Evolutionary conservation across 2,888 invertebrate species (phyloP).

Genomic region (Morinoia aosen): DNA sequence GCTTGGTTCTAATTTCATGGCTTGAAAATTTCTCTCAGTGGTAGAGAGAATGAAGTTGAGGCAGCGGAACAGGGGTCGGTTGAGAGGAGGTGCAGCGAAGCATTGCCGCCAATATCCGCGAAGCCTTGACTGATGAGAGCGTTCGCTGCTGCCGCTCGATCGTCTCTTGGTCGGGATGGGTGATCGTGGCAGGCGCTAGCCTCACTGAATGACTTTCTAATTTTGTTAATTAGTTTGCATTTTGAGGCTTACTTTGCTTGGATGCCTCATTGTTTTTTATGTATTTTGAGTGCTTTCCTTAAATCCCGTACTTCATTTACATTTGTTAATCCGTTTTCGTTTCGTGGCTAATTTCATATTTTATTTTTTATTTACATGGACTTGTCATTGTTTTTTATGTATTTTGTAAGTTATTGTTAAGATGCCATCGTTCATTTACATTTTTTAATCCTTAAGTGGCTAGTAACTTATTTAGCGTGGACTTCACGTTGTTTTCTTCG

Average conservation of each 20-base stretch:
- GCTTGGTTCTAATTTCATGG: neutral
- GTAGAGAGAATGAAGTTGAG: neutral
- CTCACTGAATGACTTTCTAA: neutral
- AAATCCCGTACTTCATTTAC: too few species aligned
- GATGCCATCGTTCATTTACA: too few species aligned
- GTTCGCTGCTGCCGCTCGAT: neutral
- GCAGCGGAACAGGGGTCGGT: slow-evolving; percentile 18
- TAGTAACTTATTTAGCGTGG: too few species aligned
- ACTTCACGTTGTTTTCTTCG: too few species aligned
- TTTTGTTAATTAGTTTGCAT: neutral
- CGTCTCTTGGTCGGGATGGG: neutral
- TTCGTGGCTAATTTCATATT: too few species aligned
- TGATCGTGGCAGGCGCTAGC: neutral
- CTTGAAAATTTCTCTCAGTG: neutral
- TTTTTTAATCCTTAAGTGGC: too few species aligned
- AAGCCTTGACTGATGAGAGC: slow-evolving; percentile 39
- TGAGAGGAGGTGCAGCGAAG: slow-evolving; percentile 7
- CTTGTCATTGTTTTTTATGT: too few species aligned
- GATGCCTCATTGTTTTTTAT: neutral
- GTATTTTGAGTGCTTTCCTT: too few species aligned
- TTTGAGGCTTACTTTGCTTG: neutral
- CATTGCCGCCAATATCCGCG: neutral
- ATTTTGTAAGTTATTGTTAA: too few species aligned
- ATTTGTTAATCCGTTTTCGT: too few species aligned
- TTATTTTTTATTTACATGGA: too few species aligned